Conservation (phyloP, 2,888 invertebrate genomes). For the Argyresthia goedartella region DNA sequence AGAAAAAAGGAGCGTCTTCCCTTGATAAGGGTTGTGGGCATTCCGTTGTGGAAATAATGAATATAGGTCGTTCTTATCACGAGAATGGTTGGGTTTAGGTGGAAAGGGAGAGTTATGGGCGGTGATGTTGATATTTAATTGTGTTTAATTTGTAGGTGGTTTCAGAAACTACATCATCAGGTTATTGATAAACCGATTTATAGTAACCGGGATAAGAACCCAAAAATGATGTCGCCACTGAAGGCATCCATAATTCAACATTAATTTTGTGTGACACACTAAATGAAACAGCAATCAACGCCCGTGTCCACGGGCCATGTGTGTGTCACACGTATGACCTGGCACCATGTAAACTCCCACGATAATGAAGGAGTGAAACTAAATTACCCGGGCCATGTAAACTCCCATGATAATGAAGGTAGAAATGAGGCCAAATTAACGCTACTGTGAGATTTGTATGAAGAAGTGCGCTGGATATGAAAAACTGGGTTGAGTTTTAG, state of each 20-base stretch:
- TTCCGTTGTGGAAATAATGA: slow-evolving; percentile 54
- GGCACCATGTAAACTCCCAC: slow-evolving; percentile 1
- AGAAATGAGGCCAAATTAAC: not conserved
- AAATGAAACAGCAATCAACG: slow-evolving; percentile 1
- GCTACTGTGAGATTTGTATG: too few relatives aligned
- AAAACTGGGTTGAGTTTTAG: too few relatives aligned
- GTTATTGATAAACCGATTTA: too few relatives aligned
- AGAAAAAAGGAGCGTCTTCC: slow-evolving; percentile 62
- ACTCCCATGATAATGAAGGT: slow-evolving; percentile 4
- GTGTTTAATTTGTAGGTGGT: not conserved
- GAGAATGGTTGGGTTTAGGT: not conserved
- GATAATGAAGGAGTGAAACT: slow-evolving; percentile 2
- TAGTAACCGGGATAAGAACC: not conserved
- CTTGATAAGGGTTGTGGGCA: slow-evolving; percentile 67
- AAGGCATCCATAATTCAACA: not conserved
- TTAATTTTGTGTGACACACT: not conserved
- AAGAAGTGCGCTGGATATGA: too few relatives aligned
- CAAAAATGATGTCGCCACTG: not conserved
- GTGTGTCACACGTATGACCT: too few relatives aligned
- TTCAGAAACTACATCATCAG: not conserved
- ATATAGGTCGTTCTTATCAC: slow-evolving; percentile 36
- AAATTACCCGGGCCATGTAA: not conserved
- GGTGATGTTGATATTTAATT: not conserved
- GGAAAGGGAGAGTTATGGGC: slow-evolving; percentile 28
- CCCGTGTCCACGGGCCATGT: not conserved